Percentiles rank a stretch among this genome's conserved stretches.
Conservation (phyloP, 2,888 invertebrate genomes). For the Agriotes lineatus region DNA sequence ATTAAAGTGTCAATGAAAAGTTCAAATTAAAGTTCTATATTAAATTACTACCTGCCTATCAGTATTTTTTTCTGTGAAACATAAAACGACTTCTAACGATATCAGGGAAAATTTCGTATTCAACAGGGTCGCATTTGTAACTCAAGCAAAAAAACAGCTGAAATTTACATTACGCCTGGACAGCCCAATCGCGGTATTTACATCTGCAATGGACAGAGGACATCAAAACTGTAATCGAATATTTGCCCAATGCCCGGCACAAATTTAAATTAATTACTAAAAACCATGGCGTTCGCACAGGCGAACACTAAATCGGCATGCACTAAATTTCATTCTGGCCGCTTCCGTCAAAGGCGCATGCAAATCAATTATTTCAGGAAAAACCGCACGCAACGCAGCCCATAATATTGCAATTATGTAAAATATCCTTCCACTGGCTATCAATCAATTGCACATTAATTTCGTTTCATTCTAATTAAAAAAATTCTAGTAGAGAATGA, state of each 20-base stretch:
- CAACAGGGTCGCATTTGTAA: too few relatives aligned
- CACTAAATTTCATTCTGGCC: slow-evolving; percentile 4
- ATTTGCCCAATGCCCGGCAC: slow-evolving; percentile 22
- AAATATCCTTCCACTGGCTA: slow-evolving; percentile 8
- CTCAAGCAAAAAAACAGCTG: background rate
- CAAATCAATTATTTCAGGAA: slow-evolving; percentile 33
- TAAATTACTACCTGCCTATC: too few relatives aligned
- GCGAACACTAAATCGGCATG: slow-evolving; percentile 16
- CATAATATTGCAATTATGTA: slow-evolving; percentile 28
- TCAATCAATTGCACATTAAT: slow-evolving; percentile 24
- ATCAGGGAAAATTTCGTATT: too few relatives aligned
- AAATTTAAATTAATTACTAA: slow-evolving; percentile 31
- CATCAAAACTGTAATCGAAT: slow-evolving; percentile 22
- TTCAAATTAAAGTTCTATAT: too few relatives aligned
- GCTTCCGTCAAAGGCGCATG: slow-evolving; percentile 1
- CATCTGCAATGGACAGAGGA: background rate
- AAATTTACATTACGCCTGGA: background rate
- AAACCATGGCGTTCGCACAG: slow-evolving; percentile 20
- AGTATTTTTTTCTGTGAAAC: too few relatives aligned
- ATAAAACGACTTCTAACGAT: too few relatives aligned
- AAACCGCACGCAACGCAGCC: slow-evolving; percentile 27
- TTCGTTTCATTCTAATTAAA: slow-evolving; percentile 26
- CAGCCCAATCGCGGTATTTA: slow-evolving; percentile 5
- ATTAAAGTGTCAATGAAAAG: too few relatives aligned
- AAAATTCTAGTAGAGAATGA: slow-evolving; percentile 7